Base-by-base conservation (phyloP, 2,888 invertebrate species). In the Sepiola atlantica region DNA sequence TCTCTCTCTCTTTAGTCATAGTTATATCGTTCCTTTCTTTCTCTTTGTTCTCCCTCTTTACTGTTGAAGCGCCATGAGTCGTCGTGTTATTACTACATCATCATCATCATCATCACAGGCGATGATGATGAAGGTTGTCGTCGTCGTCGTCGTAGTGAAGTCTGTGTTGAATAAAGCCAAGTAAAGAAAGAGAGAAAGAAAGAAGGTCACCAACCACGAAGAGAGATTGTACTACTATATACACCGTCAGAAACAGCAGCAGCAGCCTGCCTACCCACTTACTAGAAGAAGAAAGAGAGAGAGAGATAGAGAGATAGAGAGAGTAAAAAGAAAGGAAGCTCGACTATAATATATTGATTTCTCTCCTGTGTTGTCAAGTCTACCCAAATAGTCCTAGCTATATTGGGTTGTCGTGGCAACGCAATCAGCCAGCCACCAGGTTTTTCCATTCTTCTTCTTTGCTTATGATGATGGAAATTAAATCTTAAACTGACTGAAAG, bases 351-450 rank as follows among this genome's bases (percentile, higher is more conserved):
- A 77, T 92, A 92, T 92, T 92, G 92, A 92, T 92, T 92, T 92
- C 92, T 92, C 45, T 92, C 28, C 54, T 35, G 28, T 92, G 35
- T 92, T 92, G 54, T 92, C 92, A 92, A 35, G 21, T 92, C 45
- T 92, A 35, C 92, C 92, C 92, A 45, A 92, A 92, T 92, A 92
- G 92, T 54, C 54, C 45, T 92, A 54, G 92, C 54, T 54, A 54
- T 92, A 54, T 92, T 54, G 92, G 35, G 92, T 92, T 92, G 92
- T 45, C 92, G 54, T 92, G 92, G 92, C 32, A 92, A 92, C 92
- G 28, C 92, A 92, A 45, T 28, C 92, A 92, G 24, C 92, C 92
- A 92, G 92, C 92, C 77, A 77, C 77, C 77, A 77, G 77, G 32
- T 77, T 77, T n/a, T 77, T 77, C n/a, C n/a, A 77, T n/a, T 77